A percentile compares a stretch with the other conserved stretches of the same genome.
phyloP scores from a whole-genome alignment of 2,113 vertebrate genomes.

The Tupaia tana region DNA sequence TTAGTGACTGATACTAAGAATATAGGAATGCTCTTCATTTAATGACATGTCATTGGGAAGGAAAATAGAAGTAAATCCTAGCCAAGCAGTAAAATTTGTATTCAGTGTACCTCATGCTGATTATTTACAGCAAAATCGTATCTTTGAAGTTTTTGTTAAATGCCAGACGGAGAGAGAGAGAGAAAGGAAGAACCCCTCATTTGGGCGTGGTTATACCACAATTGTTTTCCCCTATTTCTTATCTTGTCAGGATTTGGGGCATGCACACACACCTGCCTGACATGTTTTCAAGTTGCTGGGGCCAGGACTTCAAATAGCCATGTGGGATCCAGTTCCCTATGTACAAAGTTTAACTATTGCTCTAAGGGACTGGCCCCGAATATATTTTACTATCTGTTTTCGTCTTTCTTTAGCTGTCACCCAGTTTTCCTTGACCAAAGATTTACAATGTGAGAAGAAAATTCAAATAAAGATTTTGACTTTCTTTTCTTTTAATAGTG shows the following conservation, averaged over 20 bases:
- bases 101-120: background rate
- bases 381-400: constrained; percentile 14
- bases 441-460: constrained; percentile 25
- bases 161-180: no score
- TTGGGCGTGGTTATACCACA: no score
- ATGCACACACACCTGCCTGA: no score
- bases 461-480: constrained; percentile 32
- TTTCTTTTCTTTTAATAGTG: background rate
- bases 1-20: background rate
- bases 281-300: no score
- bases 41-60: background rate
- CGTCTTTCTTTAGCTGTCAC: constrained; percentile 16
- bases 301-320: no score
- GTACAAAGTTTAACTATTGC: no score
- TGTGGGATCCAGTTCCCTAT: no score
- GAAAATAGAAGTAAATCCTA: background rate
- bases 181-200: no score
- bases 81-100: background rate
- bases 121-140: background rate
- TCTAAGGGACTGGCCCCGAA: background rate
- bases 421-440: background rate
- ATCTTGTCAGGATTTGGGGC: no score
- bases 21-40: background rate
- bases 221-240: no score
- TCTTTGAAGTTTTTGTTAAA: background rate